Evolutionary conservation across 1,140 invertebrate species (phyloP).

Genomic region (Lepidurus packardi): DNA sequence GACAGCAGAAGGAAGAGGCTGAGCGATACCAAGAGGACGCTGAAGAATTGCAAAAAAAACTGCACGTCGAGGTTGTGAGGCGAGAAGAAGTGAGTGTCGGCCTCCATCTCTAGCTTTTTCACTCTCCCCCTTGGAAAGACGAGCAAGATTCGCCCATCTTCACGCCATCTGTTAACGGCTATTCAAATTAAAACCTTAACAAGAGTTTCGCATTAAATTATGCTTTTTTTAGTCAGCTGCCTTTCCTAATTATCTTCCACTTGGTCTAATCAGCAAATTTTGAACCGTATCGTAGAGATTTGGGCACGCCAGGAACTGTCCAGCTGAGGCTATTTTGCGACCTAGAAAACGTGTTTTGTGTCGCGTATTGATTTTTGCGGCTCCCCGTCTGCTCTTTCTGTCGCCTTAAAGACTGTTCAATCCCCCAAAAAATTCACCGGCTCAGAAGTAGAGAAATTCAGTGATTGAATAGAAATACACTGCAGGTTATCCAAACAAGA

Average conservation of each 20-base stretch:
- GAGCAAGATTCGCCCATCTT: not conserved
- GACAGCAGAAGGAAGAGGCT: slow-evolving; percentile 94
- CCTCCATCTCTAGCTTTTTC: slow-evolving; percentile 20
- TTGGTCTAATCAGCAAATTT: too few relatives aligned
- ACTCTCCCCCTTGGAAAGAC: not conserved
- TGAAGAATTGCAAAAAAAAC: slow-evolving; percentile 76
- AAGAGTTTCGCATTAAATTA: not conserved
- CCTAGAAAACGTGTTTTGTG: not conserved
- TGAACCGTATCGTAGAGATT: not conserved
- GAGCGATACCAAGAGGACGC: slow-evolving; percentile 94
- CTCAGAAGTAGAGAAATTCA: too few relatives aligned
- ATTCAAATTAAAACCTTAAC: not conserved
- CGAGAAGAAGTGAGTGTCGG: slow-evolving; percentile 82
- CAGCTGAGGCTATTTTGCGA: not conserved
- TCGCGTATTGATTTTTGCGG: not conserved
- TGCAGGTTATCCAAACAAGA: not conserved
- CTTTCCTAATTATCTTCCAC: too few relatives aligned
- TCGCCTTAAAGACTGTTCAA: too few relatives aligned
- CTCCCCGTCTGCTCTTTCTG: not conserved
- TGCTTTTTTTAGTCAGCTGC: not conserved
- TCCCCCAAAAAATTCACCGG: too few relatives aligned
- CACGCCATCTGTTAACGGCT: not conserved
- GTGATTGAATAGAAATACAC: too few relatives aligned
- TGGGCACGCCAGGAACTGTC: not conserved
- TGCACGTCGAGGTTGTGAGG: slow-evolving; percentile 82